Evolutionary conservation across 2,797 vertebrate species (phyloP), one percentile per base, ranked within the genome.

Genomic region (Pseudomugil gertrudae): DNA sequence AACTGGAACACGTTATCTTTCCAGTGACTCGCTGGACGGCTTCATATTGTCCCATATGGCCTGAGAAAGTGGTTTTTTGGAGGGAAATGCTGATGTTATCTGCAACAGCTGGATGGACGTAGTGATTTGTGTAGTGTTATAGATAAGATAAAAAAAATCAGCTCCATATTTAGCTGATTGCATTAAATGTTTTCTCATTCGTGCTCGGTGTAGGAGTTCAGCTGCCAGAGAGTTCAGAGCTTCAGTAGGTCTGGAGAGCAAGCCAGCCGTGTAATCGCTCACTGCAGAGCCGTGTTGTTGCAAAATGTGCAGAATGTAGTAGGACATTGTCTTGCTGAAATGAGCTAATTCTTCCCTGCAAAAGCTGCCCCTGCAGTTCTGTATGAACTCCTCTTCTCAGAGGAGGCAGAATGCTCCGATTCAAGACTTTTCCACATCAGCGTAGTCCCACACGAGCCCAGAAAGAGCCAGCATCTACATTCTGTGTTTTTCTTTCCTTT

Each of bases 1-100:
- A 40, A 74, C 56, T 26, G 60, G 76, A 67, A 67, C 80, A 78
- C 4, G 45, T 68, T 76, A 69, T 77, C 72, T 75, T 50, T 30
- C 53, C 62, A 47, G 52, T 67, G 64, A 74, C 72, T 61, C 60
- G 36, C 23, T 45, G 29, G 30, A 47, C 0, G 2, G 30, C 2
- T 26, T n/a, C 32, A 48, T 51, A 43, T 19, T 8, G 8, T 66
- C 21, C 32, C 29, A 30, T 21, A 4, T 13, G 43, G n/a, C 21
- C 10, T 13, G 17, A 65, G 45, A 61, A 40, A 13, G 2, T 15
- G 43, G 43, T 47, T 15, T 36, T 19, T 24, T n/a, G 26, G 21
- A 23, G 15, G 40, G n/a, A 43, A 43, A 19, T 38, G 36, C 14
- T 45, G 40, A 45, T 45, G 40, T 45, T 45, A n/a, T n/a, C 19